Conservation (phyloP, 37 sponge, comb jelly and placozoan species). For the Chondrosia reniformis region DNA sequence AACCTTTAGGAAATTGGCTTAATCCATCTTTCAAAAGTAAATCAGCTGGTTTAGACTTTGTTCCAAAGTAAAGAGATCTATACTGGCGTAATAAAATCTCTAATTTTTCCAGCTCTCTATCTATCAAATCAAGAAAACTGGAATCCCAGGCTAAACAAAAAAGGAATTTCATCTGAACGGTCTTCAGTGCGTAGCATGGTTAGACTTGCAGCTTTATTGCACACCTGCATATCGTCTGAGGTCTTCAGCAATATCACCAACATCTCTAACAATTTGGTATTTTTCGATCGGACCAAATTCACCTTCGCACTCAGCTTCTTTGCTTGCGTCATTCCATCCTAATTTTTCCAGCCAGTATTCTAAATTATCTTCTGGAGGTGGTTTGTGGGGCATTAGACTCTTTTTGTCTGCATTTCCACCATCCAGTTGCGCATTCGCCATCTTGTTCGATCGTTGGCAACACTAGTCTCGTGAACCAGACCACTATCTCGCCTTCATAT, state of each 20-base stretch:
- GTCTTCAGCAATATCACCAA: slow-evolving; percentile 49
- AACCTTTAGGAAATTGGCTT: slow-evolving; percentile 6
- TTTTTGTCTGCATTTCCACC: background rate
- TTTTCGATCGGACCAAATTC: background rate
- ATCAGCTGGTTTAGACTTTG: background rate
- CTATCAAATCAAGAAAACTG: slow-evolving; percentile 12
- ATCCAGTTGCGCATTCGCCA: background rate
- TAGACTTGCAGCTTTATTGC: background rate
- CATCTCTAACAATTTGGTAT: slow-evolving; percentile 12
- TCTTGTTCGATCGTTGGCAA: background rate
- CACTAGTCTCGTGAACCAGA: background rate
- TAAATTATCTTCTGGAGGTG: slow-evolving; percentile 8
- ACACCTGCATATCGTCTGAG: slow-evolving; percentile 46
- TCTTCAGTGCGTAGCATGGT: background rate
- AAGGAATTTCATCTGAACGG: background rate
- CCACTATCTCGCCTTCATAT: background rate
- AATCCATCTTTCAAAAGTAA: background rate
- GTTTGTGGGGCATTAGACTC: background rate
- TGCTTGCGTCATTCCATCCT: background rate
- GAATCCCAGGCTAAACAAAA: background rate
- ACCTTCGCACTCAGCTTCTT: background rate
- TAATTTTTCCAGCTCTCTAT: slow-evolving; percentile 5
- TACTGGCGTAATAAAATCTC: background rate
- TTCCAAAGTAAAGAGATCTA: background rate
- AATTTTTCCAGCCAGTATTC: slow-evolving; percentile 2